Evolutionary conservation across 2,888 invertebrate genomes (phyloP).

Genomic region (Elaeidobius kamerunicus): DNA sequence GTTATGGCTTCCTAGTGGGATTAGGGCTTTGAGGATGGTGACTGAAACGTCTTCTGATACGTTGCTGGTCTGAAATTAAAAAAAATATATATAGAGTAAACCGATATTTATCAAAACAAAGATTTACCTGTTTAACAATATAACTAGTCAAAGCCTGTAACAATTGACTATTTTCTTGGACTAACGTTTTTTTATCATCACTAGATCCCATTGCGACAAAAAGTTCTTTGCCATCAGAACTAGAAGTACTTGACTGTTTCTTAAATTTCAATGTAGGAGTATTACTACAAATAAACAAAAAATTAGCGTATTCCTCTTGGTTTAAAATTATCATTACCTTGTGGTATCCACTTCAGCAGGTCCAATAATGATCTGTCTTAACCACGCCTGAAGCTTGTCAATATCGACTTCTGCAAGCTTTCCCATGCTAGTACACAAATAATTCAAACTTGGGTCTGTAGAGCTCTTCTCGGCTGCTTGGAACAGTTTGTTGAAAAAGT

Average conservation of each 20-base stretch:
- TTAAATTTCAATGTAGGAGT: constrained; percentile 11
- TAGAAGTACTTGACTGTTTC: constrained; percentile 19
- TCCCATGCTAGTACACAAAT: constrained; percentile 64
- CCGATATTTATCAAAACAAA: background rate
- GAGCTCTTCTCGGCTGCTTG: constrained; percentile 61
- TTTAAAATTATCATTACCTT: constrained; percentile 8
- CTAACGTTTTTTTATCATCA: constrained; percentile 53
- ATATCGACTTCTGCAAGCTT: constrained; percentile 64
- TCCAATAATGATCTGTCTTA: constrained; percentile 62
- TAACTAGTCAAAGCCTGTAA: constrained; percentile 69
- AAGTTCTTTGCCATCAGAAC: constrained; percentile 20
- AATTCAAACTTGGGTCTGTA: constrained; percentile 61
- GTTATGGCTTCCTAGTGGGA: constrained; percentile 69
- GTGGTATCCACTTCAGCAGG: constrained; percentile 14
- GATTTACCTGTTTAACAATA: constrained; percentile 61
- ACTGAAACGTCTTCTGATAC: constrained; percentile 61
- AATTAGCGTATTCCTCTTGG: no score
- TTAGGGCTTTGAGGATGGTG: constrained; percentile 67
- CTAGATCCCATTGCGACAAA: constrained; percentile 36
- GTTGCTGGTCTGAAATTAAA: constrained; percentile 49
- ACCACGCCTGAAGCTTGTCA: constrained; percentile 61
- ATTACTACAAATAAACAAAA: constrained; percentile 9
- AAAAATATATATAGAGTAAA: no score
- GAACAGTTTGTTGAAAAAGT: constrained; percentile 74
- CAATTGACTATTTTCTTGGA: constrained; percentile 67